These are phyloP conservation scores for Mellivora capensis DNA, from an alignment of 2,113 vertebrate genomes.

Conservation along the genomic window DNA sequence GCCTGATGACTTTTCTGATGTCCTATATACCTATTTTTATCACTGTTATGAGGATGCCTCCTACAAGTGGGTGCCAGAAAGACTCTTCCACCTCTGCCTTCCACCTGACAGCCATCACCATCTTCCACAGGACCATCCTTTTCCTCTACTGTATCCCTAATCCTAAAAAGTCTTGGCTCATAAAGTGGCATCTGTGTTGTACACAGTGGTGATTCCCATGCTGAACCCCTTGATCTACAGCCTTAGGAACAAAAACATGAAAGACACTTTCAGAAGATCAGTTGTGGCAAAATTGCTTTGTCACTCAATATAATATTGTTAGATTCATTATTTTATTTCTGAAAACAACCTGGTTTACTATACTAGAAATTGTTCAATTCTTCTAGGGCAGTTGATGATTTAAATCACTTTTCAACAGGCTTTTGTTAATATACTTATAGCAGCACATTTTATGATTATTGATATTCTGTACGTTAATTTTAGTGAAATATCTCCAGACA, in stretches of 20 bases:
- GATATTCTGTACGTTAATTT: neutral
- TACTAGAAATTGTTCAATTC: neutral
- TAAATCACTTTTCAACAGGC: neutral
- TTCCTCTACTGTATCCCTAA: slow-evolving; percentile 23
- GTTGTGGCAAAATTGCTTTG: neutral
- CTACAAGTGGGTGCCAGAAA: neutral
- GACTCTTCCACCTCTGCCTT: slow-evolving; percentile 27
- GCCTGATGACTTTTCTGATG: neutral
- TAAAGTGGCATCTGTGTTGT: slow-evolving; percentile 41
- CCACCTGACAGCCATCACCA: slow-evolving; percentile 23
- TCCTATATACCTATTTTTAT: neutral
- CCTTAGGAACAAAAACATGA: slow-evolving; percentile 42
- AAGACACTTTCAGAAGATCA: neutral
- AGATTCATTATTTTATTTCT: neutral
- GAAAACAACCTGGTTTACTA: neutral
- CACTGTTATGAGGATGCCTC: slow-evolving; percentile 20
- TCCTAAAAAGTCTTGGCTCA: neutral
- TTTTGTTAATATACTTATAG: neutral
- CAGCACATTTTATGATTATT: neutral
- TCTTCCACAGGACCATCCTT: slow-evolving; percentile 38
- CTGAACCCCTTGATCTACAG: slow-evolving; percentile 34
- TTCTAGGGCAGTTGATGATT: neutral
- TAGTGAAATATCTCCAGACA: neutral
- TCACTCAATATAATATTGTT: neutral
- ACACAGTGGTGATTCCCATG: neutral